A percentile compares a stretch with the other conserved stretches of the same genome.
These are phyloP conservation scores for Onychorhynchus coronatus DNA, from an alignment of 2,113 vertebrate genomes.

Conservation along the genomic window DNA sequence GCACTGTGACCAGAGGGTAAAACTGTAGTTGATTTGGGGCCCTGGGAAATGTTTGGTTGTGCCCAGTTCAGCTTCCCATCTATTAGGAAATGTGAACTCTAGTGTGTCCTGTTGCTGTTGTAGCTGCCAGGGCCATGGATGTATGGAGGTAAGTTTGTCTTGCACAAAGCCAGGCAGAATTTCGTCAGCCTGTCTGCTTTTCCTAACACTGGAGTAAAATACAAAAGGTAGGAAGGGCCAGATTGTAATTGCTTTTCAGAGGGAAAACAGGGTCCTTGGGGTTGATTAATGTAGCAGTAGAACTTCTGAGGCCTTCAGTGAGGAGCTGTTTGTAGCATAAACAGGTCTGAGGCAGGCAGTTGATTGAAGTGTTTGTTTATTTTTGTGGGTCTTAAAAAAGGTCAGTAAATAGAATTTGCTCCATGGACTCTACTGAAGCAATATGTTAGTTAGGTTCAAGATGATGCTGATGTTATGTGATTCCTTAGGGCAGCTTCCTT, in stretches of 20 bases:
- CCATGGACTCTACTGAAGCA: neutral
- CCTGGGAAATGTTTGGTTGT: neutral
- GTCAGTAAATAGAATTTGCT: constrained; percentile 9
- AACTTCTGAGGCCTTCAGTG: neutral
- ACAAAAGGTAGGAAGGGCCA: neutral
- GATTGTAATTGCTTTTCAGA: neutral
- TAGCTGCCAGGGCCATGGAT: neutral
- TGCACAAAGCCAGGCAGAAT: neutral
- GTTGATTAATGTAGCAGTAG: neutral
- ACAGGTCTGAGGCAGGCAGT: neutral
- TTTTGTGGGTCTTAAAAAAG: constrained; percentile 4
- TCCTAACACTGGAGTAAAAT: neutral
- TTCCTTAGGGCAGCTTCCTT: neutral
- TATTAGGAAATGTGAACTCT: neutral
- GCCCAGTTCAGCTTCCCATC: neutral
- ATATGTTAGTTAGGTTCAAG: neutral
- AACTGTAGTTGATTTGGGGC: neutral
- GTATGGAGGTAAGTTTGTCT: neutral
- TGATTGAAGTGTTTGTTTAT: constrained; percentile 33
- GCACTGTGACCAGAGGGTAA: neutral
- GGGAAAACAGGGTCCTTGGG: neutral
- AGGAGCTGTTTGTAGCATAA: neutral
- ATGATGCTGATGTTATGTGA: neutral
- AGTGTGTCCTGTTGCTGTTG: neutral
- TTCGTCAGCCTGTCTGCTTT: neutral